Percentiles rank a stretch among this genome's conserved stretches.
These are phyloP conservation scores for Tretioscincus oriximinensis DNA, from an alignment of 2,113 vertebrate genomes.

Conservation along the genomic window DNA sequence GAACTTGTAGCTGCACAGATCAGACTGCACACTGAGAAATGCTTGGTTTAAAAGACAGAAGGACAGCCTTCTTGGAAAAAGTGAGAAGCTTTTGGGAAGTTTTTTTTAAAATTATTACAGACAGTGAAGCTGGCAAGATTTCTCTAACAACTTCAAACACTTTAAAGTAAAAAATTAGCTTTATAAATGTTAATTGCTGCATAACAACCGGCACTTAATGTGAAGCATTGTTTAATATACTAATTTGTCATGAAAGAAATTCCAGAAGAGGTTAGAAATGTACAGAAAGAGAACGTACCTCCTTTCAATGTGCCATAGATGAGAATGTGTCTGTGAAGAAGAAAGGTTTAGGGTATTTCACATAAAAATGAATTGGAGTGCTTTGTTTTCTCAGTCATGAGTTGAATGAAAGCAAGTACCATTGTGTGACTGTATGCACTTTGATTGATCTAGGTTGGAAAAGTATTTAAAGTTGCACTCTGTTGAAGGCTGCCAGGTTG, in stretches of 20 bases:
- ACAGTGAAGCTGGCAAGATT: conserved; percentile 29
- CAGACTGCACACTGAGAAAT: conserved; percentile 40
- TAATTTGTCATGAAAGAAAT: conserved; percentile 49
- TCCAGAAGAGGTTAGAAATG: conserved; percentile 26
- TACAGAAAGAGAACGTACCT: conserved; percentile 12
- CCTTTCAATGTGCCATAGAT: neutral
- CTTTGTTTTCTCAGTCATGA: conserved; percentile 19
- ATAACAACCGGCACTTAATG: conserved; percentile 45
- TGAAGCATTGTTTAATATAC: conserved; percentile 33
- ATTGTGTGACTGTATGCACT: neutral
- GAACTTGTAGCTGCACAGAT: conserved; percentile 32
- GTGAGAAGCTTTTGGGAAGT: conserved; percentile 32
- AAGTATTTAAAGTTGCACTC: neutral
- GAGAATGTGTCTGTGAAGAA: neutral
- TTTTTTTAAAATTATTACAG: conserved; percentile 19
- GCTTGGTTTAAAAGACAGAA: conserved; percentile 53
- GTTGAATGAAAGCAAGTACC: conserved; percentile 30
- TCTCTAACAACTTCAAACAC: conserved; percentile 39
- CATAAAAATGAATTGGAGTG: conserved; percentile 14
- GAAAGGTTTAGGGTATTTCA: neutral
- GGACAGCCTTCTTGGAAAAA: conserved; percentile 41
- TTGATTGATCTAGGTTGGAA: neutral
- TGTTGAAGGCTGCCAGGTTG: neutral
- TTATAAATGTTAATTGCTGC: conserved; percentile 32
- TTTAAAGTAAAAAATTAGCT: conserved; percentile 41